phyloP scores from a whole-genome alignment of 1,140 invertebrate species.

The Delia radicum region DNA sequence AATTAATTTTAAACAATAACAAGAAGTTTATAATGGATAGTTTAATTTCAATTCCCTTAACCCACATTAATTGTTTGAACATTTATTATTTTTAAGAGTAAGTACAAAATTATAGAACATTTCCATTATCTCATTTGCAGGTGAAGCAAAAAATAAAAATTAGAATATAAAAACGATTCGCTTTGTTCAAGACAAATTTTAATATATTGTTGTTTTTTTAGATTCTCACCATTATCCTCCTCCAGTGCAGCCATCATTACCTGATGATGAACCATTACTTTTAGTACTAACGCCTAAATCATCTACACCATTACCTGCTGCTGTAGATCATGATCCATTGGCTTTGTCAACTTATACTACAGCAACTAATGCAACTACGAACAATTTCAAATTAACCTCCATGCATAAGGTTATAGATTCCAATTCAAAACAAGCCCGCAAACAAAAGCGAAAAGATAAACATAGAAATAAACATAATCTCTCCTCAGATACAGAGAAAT shows the following conservation, averaged over 20 bases:
- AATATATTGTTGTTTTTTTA: background rate
- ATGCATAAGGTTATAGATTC: conserved; percentile 42
- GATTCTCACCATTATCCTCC: conserved; percentile 4
- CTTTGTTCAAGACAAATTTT: no score
- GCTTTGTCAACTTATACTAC: conserved; percentile 19
- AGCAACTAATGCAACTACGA: background rate
- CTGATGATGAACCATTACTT: conserved; percentile 20
- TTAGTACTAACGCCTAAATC: background rate
- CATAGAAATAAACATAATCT: conserved; percentile 64
- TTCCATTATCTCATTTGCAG: no score
- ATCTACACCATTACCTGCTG: background rate
- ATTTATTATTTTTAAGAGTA: no score
- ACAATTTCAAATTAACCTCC: conserved; percentile 32
- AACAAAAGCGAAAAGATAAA: conserved; percentile 69
- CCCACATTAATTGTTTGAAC: no score
- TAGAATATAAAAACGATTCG: no score
- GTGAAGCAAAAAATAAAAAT: no score
- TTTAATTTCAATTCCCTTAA: no score
- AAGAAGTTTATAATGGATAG: no score
- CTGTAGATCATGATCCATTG: conserved; percentile 25
- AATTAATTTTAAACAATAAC: no score
- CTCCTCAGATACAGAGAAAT: conserved; percentile 64
- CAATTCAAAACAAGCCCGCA: conserved; percentile 49
- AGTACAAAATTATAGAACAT: no score
- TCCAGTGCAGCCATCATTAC: conserved; percentile 1